phyloP scores from a whole-genome alignment of 1,140 invertebrate species.

The Pachyrhynchus sulphureomaculatus region DNA sequence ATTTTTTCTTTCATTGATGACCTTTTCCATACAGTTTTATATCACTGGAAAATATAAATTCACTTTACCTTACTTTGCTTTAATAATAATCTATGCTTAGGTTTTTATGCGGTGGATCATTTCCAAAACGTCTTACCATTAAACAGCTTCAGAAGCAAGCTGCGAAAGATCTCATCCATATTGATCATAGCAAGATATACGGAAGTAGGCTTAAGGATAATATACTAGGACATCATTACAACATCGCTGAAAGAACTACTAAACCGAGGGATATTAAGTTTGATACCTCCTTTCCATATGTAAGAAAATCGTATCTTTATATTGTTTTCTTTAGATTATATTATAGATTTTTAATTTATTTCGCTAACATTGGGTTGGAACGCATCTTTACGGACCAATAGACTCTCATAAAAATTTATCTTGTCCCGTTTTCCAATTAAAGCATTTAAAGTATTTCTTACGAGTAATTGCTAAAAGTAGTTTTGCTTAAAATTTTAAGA shows the following conservation, averaged over 20 bases:
- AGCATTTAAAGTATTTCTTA: no score
- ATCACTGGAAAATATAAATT: no score
- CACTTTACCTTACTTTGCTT: no score
- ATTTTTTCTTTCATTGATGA: no score
- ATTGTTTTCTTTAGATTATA: not conserved
- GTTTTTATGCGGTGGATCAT: slow-evolving; percentile 43
- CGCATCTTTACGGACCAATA: no score
- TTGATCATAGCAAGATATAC: slow-evolving; percentile 44
- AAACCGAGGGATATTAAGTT: slow-evolving; percentile 43
- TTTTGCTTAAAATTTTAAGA: no score
- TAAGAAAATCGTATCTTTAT: slow-evolving; percentile 26
- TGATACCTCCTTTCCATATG: slow-evolving; percentile 47
- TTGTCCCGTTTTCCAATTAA: no score
- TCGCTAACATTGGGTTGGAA: no score
- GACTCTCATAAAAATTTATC: no score
- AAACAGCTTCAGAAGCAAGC: slow-evolving; percentile 43
- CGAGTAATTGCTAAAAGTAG: no score
- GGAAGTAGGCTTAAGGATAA: slow-evolving; percentile 45
- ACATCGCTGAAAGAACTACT: slow-evolving; percentile 40
- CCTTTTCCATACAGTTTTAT: no score
- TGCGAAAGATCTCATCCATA: slow-evolving; percentile 38
- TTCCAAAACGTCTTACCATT: slow-evolving; percentile 39
- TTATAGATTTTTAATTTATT: not conserved
- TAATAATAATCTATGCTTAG: no score
- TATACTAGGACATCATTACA: slow-evolving; percentile 47